Evolutionary conservation across 2,113 vertebrate genomes (phyloP), one percentile per base, ranked within the genome.

Genomic region (Anolis carolinensis): DNA sequence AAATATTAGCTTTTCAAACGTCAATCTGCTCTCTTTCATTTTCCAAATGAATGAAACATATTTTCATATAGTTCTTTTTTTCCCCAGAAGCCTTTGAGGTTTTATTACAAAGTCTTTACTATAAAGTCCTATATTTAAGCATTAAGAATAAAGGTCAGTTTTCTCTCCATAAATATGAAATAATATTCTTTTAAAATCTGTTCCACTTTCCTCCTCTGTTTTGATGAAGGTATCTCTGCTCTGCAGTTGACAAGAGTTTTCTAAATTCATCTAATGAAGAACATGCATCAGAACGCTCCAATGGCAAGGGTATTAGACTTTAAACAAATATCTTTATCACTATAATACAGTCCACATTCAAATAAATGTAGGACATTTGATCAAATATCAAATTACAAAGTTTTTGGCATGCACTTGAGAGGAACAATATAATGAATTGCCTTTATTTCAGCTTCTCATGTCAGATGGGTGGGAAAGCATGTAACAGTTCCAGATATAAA

Each of bases 281-380:
- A 39, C 30, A 0, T 21, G 62, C 89, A 79, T 81, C 76, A 76
- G 68, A 75, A 67, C 79, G 75, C 83, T 83, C 36, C 0, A 6
- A 2, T 77, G 44, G 30, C 30, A 86, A 89, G 70, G 86, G 72
- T 52, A 86, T 84, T 78, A 83, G n/a, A 82, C 80, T 93, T 93
- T 50, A 90, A 89, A 79, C 10, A 91, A 93, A 83, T 68, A 52
- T 80, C 83, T 90, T 93, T 91, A 91, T 89, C 88, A 83, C 27
- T 55, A 23, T 87, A 91, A 92, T 91, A 85, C 89, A 91, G 87
- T 89, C 84, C 68, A 7, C 18, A 34, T 89, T 94, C 82, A 71
- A 81, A 90, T 79, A 88, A 87, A 87, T 3, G 70, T 85, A 82
- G 71, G 63, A 76, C 86, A 89, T 92, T 93, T 91, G 87, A 92